Conservation (phyloP, 2,113 vertebrate species). For the Ifrita kowaldi region DNA sequence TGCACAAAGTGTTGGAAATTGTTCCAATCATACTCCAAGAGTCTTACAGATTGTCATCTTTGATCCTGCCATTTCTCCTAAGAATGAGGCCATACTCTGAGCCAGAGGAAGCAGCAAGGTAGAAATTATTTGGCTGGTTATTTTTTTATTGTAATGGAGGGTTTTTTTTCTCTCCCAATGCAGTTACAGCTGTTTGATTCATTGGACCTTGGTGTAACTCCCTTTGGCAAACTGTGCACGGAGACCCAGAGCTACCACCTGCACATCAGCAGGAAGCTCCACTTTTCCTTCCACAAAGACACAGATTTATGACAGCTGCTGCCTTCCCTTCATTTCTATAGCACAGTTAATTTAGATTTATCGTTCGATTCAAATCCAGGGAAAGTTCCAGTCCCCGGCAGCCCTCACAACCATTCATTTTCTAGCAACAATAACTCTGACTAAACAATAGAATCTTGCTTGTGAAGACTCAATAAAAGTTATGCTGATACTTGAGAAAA, state of each 20-base stretch:
- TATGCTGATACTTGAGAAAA: not conserved
- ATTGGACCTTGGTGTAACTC: not conserved
- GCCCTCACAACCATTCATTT: not conserved
- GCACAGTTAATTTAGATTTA: constrained; percentile 27
- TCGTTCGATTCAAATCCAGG: constrained; percentile 9
- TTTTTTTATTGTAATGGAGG: not conserved
- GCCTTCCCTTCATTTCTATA: constrained; percentile 5
- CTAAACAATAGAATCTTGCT: constrained; percentile 15
- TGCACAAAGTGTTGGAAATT: not conserved
- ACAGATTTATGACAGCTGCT: constrained; percentile 30
- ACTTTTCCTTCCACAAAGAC: not conserved
- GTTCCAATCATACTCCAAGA: not conserved
- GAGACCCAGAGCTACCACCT: not conserved
- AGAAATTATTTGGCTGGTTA: not conserved
- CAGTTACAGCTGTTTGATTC: not conserved
- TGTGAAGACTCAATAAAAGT: not conserved
- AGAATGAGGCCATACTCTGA: not conserved
- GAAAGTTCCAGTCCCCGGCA: not conserved
- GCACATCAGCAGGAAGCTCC: not conserved
- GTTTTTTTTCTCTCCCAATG: not conserved
- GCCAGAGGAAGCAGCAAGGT: not conserved
- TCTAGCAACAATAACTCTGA: not conserved
- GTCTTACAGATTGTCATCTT: not conserved
- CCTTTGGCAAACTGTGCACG: not conserved
- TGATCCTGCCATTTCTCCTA: not conserved